Evolutionary conservation across 2,888 invertebrate genomes (phyloP).

Genomic region (Masnerella sp.): DNA sequence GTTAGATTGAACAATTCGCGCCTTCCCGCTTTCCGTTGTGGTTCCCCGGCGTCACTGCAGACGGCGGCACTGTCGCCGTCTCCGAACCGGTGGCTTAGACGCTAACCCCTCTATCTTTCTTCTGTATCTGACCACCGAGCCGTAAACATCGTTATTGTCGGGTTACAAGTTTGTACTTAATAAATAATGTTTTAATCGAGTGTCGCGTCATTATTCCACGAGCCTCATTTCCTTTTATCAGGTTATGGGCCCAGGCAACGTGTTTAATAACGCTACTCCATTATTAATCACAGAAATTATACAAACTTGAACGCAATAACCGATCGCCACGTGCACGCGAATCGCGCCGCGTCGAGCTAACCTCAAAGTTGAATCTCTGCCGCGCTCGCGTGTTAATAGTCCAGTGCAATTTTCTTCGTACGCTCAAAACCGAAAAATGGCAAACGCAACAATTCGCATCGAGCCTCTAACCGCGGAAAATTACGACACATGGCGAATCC

Average conservation of each 20-base stretch:
- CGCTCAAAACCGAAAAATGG: neutral
- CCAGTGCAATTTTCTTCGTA: too few species aligned
- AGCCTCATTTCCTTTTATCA: neutral
- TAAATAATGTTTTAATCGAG: too few species aligned
- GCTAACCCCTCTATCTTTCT: too few species aligned
- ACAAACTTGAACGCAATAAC: neutral
- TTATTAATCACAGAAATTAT: neutral
- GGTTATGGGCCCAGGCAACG: constrained; percentile 17
- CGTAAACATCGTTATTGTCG: too few species aligned
- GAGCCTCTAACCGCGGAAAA: neutral
- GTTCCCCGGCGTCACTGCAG: too few species aligned
- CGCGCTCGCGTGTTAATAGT: neutral
- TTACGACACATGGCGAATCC: neutral
- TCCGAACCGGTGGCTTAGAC: too few species aligned
- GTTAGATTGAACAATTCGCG: too few species aligned
- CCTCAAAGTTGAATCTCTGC: neutral
- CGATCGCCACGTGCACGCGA: neutral
- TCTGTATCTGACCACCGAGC: too few species aligned
- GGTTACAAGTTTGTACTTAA: too few species aligned
- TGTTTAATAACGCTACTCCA: neutral
- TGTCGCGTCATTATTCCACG: neutral
- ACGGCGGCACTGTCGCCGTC: too few species aligned
- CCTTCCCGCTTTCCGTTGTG: too few species aligned
- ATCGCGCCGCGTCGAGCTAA: constrained; percentile 5
- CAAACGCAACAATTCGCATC: neutral